Evolutionary conservation across 2,888 invertebrate species (phyloP).

Genomic region (Tiliacea citrago): DNA sequence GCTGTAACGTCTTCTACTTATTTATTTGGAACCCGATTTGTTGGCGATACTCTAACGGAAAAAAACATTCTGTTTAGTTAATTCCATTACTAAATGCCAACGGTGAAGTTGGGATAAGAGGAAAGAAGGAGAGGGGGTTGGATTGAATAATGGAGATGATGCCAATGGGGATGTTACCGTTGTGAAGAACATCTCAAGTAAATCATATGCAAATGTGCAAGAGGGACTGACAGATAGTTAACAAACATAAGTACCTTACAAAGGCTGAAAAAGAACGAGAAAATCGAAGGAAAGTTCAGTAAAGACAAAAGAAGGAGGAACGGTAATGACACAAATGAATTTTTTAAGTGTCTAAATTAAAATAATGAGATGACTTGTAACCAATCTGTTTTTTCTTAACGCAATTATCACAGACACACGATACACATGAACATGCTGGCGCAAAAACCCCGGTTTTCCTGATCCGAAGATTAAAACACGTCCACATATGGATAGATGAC

Average conservation of each 20-base stretch:
- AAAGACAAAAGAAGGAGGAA: not conserved
- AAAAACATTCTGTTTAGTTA: not conserved
- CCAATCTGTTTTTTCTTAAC: constrained; percentile 16
- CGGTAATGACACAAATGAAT: not conserved
- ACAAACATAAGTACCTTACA: too few relatives aligned
- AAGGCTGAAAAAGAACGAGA: not conserved
- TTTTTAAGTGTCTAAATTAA: not conserved
- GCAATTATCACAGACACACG: too few relatives aligned
- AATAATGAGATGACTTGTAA: constrained; percentile 12
- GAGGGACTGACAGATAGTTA: too few relatives aligned
- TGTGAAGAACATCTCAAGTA: not conserved
- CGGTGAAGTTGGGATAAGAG: not conserved
- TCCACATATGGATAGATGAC: constrained; percentile 22
- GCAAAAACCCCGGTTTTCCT: constrained; percentile 39
- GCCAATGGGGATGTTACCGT: too few relatives aligned
- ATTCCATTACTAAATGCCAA: not conserved
- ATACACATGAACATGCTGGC: too few relatives aligned
- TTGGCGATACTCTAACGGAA: not conserved
- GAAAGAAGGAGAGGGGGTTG: too few relatives aligned
- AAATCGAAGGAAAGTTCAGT: not conserved
- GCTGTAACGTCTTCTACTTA: not conserved
- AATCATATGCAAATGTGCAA: not conserved
- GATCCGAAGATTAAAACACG: constrained; percentile 13
- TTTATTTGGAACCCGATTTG: not conserved
- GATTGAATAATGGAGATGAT: too few relatives aligned